Base-by-base conservation (phyloP, 1,140 invertebrate genomes). In the Aphaenogaster ashmeadi region DNA sequence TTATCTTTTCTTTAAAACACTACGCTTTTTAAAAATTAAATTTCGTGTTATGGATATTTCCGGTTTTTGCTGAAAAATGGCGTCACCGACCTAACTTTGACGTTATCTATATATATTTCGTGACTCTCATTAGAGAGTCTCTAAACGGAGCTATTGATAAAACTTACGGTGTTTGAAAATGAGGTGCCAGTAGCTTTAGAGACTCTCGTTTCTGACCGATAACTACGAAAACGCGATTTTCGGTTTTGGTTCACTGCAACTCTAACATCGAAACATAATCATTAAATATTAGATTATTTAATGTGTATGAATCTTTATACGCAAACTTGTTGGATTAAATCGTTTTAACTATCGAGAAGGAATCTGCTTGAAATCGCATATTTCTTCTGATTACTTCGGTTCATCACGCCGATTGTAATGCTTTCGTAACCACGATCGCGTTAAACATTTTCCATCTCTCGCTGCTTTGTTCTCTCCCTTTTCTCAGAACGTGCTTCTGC, bases 391-490 rank as follows among this genome's bases (percentile, higher is more conserved):
- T 33, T 38, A 27, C 5, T 41, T 78, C 38, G 15, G 15, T 62
- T 86, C 18, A 38, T 72, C 21, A 44, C 5, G 27, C 6, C 6
- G 21, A 83, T 72, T 72, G 3, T 83, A 72, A 83, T 47, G 72
- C 75, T 69, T 47, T 81, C 15, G 21, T 58, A 83, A 83, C 11
- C 27, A 36, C 38, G 21, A 44, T 58, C 9, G 18, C 8, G n/a
- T 80, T 74, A 50, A 74, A 47, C 38, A 62, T 38, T 67, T 38
- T n/a, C 78, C 36, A 9, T 11, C 11, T 56, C n/a, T 72, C 21
- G 8, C 15, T 41, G 18, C 18, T 15, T 41, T 15, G 21, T 71
- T 44, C 27, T 60, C 67, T 58, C 21, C 38, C 66, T 83, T 83
- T 83, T 83, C 79, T 78, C 33, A 50, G 36, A 64, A 21, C 36